phyloP scores from a whole-genome alignment of 1,140 invertebrate species.

The Portunus trituberculatus region DNA sequence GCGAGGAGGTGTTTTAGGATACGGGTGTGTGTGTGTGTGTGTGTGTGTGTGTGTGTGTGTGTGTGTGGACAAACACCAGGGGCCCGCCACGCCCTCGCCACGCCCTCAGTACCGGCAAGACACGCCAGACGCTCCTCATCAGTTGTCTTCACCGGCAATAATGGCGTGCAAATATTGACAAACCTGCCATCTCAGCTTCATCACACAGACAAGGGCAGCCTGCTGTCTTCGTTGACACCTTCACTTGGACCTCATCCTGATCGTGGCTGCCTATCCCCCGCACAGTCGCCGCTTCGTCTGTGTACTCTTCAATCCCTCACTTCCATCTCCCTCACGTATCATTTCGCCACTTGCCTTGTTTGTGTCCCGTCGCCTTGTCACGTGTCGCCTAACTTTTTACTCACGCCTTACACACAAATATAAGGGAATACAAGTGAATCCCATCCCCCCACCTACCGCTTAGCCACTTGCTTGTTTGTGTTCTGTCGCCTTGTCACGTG shows the following conservation, averaged over 20 bases:
- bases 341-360: no score
- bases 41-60: constrained; percentile 20
- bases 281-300: not conserved
- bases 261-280: not conserved
- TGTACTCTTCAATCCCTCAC: no score
- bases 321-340: no score
- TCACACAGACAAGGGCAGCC: not conserved
- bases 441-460: no score
- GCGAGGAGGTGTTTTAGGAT: not conserved
- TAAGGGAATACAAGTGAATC: no score
- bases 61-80: not conserved
- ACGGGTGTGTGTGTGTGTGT: not conserved
- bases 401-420: no score
- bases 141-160: not conserved
- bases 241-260: no score
- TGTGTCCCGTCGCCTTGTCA: no score
- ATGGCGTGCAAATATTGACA: not conserved
- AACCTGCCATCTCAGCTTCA: not conserved
- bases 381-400: no score
- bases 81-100: not conserved
- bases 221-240: not conserved
- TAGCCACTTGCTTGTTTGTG: no score
- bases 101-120: not conserved
- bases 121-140: not conserved
- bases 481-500: no score